Conservation (phyloP, 2,888 invertebrate species). For the Pachymerium ferrugineum region DNA sequence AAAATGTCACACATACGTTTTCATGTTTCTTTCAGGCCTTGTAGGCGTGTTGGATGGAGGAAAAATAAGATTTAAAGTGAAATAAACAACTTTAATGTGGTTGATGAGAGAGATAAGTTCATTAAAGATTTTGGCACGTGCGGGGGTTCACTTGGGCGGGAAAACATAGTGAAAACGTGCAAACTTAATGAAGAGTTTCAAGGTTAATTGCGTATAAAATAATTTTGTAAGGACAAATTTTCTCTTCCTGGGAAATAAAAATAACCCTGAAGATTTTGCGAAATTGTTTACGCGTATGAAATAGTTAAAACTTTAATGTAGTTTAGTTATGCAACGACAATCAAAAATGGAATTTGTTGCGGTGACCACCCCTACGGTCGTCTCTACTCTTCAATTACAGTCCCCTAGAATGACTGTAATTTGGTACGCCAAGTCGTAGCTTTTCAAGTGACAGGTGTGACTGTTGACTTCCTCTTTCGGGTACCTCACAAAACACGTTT, state of each 20-base stretch:
- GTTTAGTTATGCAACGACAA: background rate
- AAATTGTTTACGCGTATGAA: no score
- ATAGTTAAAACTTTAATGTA: background rate
- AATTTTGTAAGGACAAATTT: background rate
- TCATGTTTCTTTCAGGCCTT: background rate
- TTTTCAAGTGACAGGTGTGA: slow-evolving; percentile 16
- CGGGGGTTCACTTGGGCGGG: background rate
- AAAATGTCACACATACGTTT: background rate
- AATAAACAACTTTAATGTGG: slow-evolving; percentile 24
- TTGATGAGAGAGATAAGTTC: slow-evolving; percentile 15
- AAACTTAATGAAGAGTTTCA: background rate
- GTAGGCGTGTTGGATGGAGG: background rate
- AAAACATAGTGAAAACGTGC: background rate
- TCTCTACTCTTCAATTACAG: background rate
- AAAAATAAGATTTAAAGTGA: background rate
- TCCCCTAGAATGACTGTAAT: background rate
- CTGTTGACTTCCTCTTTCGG: background rate
- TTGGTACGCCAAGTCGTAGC: background rate
- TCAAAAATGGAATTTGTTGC: background rate
- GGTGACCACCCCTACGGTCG: background rate
- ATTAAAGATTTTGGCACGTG: slow-evolving; percentile 22
- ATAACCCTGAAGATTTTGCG: background rate
- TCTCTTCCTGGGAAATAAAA: background rate
- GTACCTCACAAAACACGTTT: background rate
- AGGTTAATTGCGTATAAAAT: background rate